Evolutionary conservation across 2,797 vertebrate species (phyloP), one percentile per base, ranked within the genome.

Genomic region (Microchirus variegatus): DNA sequence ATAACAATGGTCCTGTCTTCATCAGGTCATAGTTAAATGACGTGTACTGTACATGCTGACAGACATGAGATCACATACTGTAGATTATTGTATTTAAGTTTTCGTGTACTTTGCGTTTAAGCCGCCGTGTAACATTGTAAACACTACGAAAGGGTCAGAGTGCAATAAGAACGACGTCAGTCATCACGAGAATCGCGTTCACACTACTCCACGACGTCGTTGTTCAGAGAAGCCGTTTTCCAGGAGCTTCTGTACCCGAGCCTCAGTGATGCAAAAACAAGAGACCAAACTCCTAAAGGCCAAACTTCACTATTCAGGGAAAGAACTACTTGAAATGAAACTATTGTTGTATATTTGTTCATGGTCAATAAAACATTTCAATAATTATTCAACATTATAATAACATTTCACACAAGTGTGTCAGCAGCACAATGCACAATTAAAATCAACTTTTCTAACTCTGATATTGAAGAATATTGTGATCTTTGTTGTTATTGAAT

Each of bases 251-350:
- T 66, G 50, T 10, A 47, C n/a, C n/a, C 12, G 13, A 50, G 15
- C 13, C 9, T 66, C 18, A 38, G 61, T 22, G 22, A 22, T 22
- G 22, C 31, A 31, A 31, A 8, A 31, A 31, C 31, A 31, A 31
- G 31, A 31, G 31, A 31, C 31, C 31, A 42, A 42, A 42, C 11
- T 3, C 41, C 43, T 16, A 5, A 17, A 51, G 17, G 62, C 38
- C 51, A 61, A 49, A 35, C 38, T 59, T 59, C 2, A 12, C 41
- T 53, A 26, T n/a, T 46, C 38, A 59, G 55, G 45, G n/a, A 59
- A 50, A 26, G 7, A 35, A 13, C 7, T 50, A 68, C 50, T 49
- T 68, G 37, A 65, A 64, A 9, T 37, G 0, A 10, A 43, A 47
- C 16, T 44, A 5, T 40, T 36, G 42, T 46, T 14, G 31, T 46